Conservation (phyloP, 53 echinoderm and acorn worm genomes). For the Crossaster papposus region DNA sequence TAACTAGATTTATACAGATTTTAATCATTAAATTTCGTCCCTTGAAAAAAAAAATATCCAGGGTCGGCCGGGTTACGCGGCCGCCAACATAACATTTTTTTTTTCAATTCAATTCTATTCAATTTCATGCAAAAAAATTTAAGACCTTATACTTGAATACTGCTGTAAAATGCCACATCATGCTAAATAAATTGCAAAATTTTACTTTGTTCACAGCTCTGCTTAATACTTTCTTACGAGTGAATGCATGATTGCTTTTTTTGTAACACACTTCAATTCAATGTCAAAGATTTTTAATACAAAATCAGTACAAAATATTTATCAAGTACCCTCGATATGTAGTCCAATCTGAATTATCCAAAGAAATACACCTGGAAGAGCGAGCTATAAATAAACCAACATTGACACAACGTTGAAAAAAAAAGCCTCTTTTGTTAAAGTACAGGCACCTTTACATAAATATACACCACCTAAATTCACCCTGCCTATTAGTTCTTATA, state of each 20-base stretch:
- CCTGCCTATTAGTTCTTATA: no score
- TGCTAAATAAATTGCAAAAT: neutral
- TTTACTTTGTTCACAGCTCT: neutral
- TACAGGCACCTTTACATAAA: no score
- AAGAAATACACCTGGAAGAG: constrained; percentile 3
- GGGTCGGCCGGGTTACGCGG: no score
- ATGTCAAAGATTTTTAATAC: neutral
- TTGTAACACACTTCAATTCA: neutral
- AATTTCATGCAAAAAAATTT: neutral
- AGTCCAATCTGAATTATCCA: neutral
- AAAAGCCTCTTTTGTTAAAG: no score
- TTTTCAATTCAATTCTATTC: neutral
- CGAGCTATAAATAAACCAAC: no score
- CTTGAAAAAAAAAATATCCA: no score
- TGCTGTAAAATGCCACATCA: neutral
- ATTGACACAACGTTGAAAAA: no score
- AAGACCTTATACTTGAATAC: neutral
- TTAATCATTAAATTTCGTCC: no score
- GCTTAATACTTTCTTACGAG: neutral
- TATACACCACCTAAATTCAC: no score
- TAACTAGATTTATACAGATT: no score
- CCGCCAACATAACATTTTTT: no score
- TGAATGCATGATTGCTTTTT: neutral
- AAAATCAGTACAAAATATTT: neutral
- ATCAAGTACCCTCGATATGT: neutral